Conservation (phyloP, 2,888 invertebrate species). For the Notodonta ziczac region DNA sequence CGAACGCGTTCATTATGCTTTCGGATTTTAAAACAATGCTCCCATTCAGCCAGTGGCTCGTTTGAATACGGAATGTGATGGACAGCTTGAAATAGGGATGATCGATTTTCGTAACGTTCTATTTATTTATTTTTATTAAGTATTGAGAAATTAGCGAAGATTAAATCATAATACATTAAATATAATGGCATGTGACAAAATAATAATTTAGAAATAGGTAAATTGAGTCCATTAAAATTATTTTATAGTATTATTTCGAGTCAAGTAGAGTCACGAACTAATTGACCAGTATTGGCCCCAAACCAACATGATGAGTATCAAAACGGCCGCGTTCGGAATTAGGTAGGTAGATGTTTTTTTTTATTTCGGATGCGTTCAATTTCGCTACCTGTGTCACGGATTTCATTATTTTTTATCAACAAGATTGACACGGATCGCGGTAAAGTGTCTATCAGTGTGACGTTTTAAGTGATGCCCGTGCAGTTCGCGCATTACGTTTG, state of each 20-base stretch:
- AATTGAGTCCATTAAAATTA: too few species aligned
- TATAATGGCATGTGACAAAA: too few species aligned
- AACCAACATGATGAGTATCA: conserved; percentile 43
- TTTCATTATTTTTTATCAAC: conserved; percentile 65
- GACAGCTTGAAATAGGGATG: conserved; percentile 28
- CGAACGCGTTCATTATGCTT: conserved; percentile 71
- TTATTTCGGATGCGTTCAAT: conserved; percentile 63
- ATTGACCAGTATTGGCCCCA: background rate
- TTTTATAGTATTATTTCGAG: background rate
- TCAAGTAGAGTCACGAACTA: background rate
- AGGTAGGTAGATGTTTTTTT: conserved; percentile 58
- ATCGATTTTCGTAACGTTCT: conserved; percentile 3
- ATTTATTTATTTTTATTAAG: background rate
- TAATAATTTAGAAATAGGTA: too few species aligned
- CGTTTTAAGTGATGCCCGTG: conserved; percentile 48
- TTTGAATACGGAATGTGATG: conserved; percentile 80
- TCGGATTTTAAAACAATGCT: conserved; percentile 79
- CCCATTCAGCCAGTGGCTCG: conserved; percentile 70
- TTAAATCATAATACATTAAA: too few species aligned
- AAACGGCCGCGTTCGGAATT: conserved; percentile 45
- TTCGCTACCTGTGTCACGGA: conserved; percentile 60
- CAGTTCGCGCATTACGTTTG: conserved; percentile 27
- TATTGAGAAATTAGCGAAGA: background rate
- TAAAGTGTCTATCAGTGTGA: conserved; percentile 58
- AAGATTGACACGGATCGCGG: conserved; percentile 58